Evolutionary conservation across 2,797 vertebrate species (phyloP).

Genomic region (Eleutherodactylus coqui): DNA sequence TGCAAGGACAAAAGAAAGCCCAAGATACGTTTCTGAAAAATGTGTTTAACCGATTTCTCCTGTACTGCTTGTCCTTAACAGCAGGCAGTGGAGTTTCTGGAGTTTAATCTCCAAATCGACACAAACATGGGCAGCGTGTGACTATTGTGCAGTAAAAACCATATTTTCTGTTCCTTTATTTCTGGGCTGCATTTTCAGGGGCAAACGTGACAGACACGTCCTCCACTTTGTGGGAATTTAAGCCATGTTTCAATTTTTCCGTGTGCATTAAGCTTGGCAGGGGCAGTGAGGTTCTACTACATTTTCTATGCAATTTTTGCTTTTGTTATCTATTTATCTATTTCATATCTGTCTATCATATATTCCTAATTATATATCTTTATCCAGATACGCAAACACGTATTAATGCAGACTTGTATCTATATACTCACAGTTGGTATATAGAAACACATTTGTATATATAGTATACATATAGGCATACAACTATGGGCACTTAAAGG

Average conservation of each 20-base stretch:
- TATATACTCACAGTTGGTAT: no score
- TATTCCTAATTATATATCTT: no score
- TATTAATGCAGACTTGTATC: no score
- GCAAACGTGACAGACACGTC: conserved; percentile 14
- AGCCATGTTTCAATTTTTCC: background rate
- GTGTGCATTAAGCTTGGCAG: background rate
- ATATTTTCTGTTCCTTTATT: conserved; percentile 21
- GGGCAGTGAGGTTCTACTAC: background rate
- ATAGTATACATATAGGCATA: no score
- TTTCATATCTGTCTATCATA: no score
- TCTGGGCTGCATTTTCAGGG: conserved; percentile 17
- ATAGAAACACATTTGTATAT: no score
- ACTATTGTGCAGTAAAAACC: conserved; percentile 43
- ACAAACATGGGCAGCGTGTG: conserved; percentile 53
- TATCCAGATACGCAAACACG: no score
- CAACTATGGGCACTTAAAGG: no score
- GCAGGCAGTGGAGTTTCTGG: conserved; percentile 41
- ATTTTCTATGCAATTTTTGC: background rate
- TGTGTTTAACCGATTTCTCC: conserved; percentile 32
- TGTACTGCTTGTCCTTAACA: conserved; percentile 41
- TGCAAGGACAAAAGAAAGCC: conserved; percentile 43
- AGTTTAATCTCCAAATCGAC: conserved; percentile 48
- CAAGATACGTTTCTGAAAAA: conserved; percentile 49
- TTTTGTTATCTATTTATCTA: background rate
- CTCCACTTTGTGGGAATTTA: conserved; percentile 10